Evolutionary conservation across 2,888 invertebrate genomes (phyloP), one percentile per base, ranked within the genome.

Genomic region (Apodemia duryi): DNA sequence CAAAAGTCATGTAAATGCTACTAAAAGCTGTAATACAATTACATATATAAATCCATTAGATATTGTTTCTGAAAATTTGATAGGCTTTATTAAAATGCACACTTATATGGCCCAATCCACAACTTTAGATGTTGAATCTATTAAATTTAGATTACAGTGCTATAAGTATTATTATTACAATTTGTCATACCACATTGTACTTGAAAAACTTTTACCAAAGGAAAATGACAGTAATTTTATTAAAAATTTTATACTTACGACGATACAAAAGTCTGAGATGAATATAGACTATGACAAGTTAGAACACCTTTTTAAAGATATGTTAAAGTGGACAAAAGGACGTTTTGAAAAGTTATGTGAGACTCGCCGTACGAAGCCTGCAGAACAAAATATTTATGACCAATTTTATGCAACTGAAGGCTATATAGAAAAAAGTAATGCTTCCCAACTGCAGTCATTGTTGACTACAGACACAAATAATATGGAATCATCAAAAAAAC

Each of bases 131-230:
- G 57, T 32, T 32, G 57, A 60, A 32, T 32, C 57, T 13, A 60
- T 60, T 11, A 5, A 13, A 60, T 35, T 32, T 60, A 60, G 57
- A 29, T 32, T 60, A 35, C 35, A 60, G n/a, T 60, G 60, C 32
- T 60, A 32, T 60, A 60, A 35, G 35, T 29, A 60, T 32, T 60
- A 32, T 60, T 60, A 60, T 32, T 60, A 35, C 57, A 29, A 29
- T 57, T 6, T 57, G 32, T 57, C 29, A 5, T 57, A 57, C 13
- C 57, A 57, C 32, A 57, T 29, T 5, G 57, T 32, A 10, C 13
- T 57, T 10, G 57, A 57, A 11, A 57, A 32, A 13, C 10, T 57
- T 29, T 60, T 60, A 11, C 60, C 32, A 35, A 5, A 35, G 35
- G 32, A 32, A 60, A 32, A 60, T 35, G 35, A 60, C 6, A n/a